Percentiles rank a stretch among this genome's conserved stretches.
Evolutionary conservation across 2,113 vertebrate species (phyloP).

Genomic region (Myrmecobius fasciatus): DNA sequence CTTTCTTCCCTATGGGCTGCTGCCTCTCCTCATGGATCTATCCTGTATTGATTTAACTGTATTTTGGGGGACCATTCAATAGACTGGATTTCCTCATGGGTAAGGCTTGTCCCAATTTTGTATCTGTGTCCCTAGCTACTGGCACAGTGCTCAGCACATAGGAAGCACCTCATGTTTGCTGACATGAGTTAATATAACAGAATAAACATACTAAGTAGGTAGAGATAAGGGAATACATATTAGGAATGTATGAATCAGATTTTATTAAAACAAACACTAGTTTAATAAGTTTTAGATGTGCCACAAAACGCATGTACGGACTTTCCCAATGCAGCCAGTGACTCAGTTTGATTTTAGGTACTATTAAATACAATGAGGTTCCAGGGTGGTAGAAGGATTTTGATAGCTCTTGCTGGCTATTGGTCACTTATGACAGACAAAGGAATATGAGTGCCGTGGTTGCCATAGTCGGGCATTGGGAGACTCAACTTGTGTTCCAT

Average conservation of each 20-base stretch:
- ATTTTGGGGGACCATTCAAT: not conserved
- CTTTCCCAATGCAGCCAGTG: not conserved
- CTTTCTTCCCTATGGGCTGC: too few species aligned
- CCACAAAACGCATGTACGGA: not conserved
- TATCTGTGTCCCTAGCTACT: not conserved
- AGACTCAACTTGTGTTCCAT: constrained; percentile 37
- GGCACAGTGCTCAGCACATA: not conserved
- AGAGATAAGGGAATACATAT: not conserved
- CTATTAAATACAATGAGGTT: not conserved
- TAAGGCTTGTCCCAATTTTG: not conserved
- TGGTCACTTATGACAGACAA: not conserved
- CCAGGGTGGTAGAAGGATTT: not conserved
- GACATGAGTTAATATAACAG: not conserved
- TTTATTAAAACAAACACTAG: not conserved
- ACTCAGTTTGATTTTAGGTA: not conserved
- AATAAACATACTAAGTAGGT: not conserved
- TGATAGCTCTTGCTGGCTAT: not conserved
- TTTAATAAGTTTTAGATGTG: not conserved
- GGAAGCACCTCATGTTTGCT: not conserved
- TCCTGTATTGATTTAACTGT: too few species aligned
- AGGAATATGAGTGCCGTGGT: not conserved
- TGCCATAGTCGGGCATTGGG: not conserved
- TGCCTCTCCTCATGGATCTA: too few species aligned
- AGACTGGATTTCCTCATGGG: not conserved
- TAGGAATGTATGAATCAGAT: not conserved